Evolutionary conservation across 1,140 invertebrate species (phyloP).

Genomic region (Kradibia gibbosae): DNA sequence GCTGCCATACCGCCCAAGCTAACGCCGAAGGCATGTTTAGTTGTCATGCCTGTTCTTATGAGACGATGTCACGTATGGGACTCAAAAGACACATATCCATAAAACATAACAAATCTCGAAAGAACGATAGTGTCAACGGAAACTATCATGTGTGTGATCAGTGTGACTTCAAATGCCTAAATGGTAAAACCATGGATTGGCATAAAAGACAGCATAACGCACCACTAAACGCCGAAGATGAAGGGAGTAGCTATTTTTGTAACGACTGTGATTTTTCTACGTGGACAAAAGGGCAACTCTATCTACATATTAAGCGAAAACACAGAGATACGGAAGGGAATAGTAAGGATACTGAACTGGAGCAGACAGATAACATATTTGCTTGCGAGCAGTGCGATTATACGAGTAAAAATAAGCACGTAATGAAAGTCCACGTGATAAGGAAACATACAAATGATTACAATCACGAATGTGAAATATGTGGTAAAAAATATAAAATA

Average conservation of each 20-base stretch:
- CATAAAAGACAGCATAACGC: slow-evolving; percentile 70
- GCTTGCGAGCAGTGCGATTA: slow-evolving; percentile 67
- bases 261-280: slow-evolving; percentile 66
- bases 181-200: slow-evolving; percentile 72
- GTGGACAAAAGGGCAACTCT: slow-evolving; percentile 62
- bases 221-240: slow-evolving; percentile 51
- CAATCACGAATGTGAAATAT: slow-evolving; percentile 73
- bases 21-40: slow-evolving; percentile 45
- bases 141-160: not conserved
- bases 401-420: slow-evolving; percentile 69
- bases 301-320: slow-evolving; percentile 67
- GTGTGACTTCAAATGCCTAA: slow-evolving; percentile 73
- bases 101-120: slow-evolving; percentile 49
- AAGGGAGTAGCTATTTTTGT: slow-evolving; percentile 57
- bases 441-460: slow-evolving; percentile 69
- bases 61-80: slow-evolving; percentile 49
- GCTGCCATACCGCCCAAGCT: slow-evolving; percentile 12
- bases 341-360: slow-evolving; percentile 24
- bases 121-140: not conserved
- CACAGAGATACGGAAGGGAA: slow-evolving; percentile 58
- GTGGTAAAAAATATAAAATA: slow-evolving; percentile 74
- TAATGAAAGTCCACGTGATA: slow-evolving; percentile 67
- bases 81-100: slow-evolving; percentile 54
- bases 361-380: slow-evolving; percentile 51
- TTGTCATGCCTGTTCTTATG: slow-evolving; percentile 55